phyloP scores from a whole-genome alignment of 2,113 vertebrate species.

The Peucedramus taeniatus region DNA sequence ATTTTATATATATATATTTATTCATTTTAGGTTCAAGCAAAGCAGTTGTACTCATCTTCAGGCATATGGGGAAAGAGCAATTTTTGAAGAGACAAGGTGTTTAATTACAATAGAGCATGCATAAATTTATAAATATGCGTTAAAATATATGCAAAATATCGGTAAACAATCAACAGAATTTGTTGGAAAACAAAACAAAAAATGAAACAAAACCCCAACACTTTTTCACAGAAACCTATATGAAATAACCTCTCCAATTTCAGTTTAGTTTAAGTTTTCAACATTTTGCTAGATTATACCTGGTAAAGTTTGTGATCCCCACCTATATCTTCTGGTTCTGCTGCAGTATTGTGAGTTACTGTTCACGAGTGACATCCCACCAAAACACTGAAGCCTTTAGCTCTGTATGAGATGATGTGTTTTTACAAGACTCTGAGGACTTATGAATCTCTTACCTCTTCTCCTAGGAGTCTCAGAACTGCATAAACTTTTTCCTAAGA shows the following conservation, averaged over 20 bases:
- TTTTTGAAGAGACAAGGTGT: neutral
- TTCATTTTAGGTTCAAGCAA: neutral
- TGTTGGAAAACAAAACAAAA: neutral
- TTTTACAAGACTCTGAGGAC: neutral
- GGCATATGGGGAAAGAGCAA: neutral
- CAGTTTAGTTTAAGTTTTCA: neutral
- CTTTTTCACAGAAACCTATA: neutral
- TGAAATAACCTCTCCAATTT: neutral
- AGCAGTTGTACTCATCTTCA: neutral
- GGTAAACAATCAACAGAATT: neutral
- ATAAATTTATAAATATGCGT: neutral
- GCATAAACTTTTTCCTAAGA: neutral
- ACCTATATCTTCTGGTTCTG: neutral
- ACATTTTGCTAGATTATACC: neutral
- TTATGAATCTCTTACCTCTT: neutral
- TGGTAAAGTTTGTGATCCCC: neutral
- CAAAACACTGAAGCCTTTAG: neutral
- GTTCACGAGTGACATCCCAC: neutral
- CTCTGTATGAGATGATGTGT: rapidly evolving
- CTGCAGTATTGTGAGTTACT: neutral
- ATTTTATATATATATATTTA: neutral
- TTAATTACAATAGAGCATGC: neutral
- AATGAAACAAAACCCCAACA: neutral
- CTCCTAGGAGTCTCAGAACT: neutral
- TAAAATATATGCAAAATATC: neutral